These are phyloP conservation scores for Coryphaenoides rupestris DNA, from an alignment of 2,113 vertebrate genomes.

Conservation along the genomic window DNA sequence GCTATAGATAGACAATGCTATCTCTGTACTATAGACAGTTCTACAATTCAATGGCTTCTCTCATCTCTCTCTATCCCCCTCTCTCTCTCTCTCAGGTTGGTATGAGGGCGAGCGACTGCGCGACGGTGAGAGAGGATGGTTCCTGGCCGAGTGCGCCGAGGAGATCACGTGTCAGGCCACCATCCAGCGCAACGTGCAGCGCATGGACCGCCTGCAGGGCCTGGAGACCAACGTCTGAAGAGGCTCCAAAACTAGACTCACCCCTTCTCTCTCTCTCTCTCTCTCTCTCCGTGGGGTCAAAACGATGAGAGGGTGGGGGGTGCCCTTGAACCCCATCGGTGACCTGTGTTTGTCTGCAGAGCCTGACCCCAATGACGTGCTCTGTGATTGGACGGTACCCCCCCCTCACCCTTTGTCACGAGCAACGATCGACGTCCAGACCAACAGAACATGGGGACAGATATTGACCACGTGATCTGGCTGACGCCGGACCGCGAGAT, in stretches of 20 bases:
- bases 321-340: background rate
- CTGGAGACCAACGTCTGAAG: conserved; percentile 94
- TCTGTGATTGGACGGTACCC: no score
- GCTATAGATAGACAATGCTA: no score
- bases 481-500: no score
- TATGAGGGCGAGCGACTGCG: conserved; percentile 89
- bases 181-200: conserved; percentile 91
- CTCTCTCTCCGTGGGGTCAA: no score
- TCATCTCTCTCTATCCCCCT: no score
- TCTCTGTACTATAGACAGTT: no score
- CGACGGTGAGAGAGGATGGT: conserved; percentile 91
- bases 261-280: background rate
- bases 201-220: conserved; percentile 92
- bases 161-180: conserved; percentile 89
- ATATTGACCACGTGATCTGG: no score
- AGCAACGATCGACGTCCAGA: no score
- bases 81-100: conserved; percentile 78
- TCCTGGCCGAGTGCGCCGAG: conserved; percentile 84
- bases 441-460: no score
- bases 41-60: no score
- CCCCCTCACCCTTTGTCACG: no score
- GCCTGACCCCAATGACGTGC: background rate
- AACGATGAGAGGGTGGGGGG: background rate
- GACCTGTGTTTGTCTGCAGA: conserved; percentile 12
- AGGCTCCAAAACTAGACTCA: background rate